A percentile compares a stretch with the other conserved stretches of the same genome.
phyloP scores from a whole-genome alignment of 2,113 vertebrate genomes.

The Platysteira castanea region DNA sequence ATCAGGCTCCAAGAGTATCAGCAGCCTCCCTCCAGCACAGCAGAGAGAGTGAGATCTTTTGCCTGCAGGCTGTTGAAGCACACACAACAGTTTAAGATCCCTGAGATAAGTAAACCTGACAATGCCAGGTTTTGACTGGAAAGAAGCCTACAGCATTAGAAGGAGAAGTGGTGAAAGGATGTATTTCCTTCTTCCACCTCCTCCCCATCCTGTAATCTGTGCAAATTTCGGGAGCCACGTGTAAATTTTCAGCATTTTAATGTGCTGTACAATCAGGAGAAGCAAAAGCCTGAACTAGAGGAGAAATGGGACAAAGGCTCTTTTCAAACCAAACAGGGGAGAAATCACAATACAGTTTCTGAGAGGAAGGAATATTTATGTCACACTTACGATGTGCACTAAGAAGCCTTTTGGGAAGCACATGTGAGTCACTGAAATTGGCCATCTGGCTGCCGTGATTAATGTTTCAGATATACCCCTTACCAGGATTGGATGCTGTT shows the following conservation, averaged over 20 bases:
- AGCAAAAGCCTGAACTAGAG: neutral
- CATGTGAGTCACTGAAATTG: neutral
- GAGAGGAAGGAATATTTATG: neutral
- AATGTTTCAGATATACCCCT: neutral
- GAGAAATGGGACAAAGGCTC: neutral
- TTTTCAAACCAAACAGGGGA: neutral
- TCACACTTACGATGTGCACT: neutral
- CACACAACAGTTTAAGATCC: neutral
- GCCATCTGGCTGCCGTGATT: neutral
- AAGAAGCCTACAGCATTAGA: neutral
- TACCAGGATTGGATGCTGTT: neutral
- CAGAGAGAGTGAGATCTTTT: neutral
- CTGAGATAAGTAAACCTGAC: neutral
- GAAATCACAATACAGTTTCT: neutral
- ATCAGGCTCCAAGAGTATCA: neutral
- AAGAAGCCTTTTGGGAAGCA: neutral
- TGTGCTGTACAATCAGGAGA: neutral
- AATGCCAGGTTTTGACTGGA: conserved; percentile 2
- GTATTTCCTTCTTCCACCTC: neutral
- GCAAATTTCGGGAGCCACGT: neutral
- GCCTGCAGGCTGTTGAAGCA: neutral
- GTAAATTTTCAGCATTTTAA: neutral
- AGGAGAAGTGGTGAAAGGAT: neutral
- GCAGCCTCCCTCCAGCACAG: neutral
- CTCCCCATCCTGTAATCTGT: neutral